A percentile compares a stretch with the other conserved stretches of the same genome.
These are phyloP conservation scores for Podilymbus podiceps DNA, from an alignment of 2,113 vertebrate genomes.

Conservation along the genomic window DNA sequence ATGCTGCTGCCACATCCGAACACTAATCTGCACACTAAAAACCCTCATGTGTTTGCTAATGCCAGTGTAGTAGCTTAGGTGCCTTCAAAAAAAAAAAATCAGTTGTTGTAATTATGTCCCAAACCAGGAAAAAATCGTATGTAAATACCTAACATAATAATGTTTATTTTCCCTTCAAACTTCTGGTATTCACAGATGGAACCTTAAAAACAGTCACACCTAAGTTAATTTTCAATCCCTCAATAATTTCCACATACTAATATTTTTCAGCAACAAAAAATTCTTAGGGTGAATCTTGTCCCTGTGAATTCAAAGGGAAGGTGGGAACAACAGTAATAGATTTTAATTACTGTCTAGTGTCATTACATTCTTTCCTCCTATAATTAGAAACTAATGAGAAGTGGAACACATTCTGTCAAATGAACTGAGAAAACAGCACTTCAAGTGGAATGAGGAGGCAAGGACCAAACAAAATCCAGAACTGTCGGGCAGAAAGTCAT, in stretches of 20 bases:
- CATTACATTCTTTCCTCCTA: constrained; percentile 26
- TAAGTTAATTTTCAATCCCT: not conserved
- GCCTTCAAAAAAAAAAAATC: not conserved
- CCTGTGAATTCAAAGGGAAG: constrained; percentile 8
- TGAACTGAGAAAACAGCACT: constrained; percentile 14
- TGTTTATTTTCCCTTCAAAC: not conserved
- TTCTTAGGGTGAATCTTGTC: not conserved
- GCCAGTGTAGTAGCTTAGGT: not conserved
- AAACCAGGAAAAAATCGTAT: not conserved
- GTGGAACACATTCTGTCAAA: constrained; percentile 31
- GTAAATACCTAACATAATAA: not conserved
- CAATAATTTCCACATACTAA: not conserved
- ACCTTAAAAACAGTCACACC: not conserved
- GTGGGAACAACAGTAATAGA: constrained; percentile 14
- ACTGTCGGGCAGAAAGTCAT: not conserved
- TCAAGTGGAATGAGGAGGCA: not conserved
- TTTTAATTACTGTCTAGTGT: constrained; percentile 32
- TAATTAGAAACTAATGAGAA: constrained; percentile 57
- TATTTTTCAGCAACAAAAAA: not conserved
- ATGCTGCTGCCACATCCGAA: not conserved
- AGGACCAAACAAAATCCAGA: not conserved
- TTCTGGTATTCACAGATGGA: not conserved
- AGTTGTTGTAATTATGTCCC: not conserved
- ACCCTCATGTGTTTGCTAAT: not conserved
- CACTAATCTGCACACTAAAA: not conserved